These are phyloP conservation scores for Barnardius zonarius DNA, from an alignment of 2,113 vertebrate genomes.

Conservation along the genomic window DNA sequence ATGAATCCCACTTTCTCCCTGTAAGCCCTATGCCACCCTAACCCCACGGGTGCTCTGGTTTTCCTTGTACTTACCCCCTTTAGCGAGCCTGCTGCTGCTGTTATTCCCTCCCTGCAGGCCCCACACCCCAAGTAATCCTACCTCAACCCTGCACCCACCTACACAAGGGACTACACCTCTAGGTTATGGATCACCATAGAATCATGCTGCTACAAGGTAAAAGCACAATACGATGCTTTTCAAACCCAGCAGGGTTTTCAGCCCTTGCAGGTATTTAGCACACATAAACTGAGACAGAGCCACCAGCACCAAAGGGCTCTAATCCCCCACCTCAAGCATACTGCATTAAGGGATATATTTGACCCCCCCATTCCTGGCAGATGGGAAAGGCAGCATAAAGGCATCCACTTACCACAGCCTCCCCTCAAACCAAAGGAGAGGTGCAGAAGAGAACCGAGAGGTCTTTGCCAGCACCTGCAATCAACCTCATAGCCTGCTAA, in stretches of 20 bases:
- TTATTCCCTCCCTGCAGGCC: not conserved
- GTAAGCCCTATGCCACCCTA: not conserved
- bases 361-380: not conserved
- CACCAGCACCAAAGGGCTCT: no score
- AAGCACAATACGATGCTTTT: not conserved
- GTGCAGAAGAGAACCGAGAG: not conserved
- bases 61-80: not conserved
- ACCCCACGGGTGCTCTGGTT: fast-evolving
- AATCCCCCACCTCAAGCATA: not conserved
- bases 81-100: not conserved
- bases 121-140: not conserved
- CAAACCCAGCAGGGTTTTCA: not conserved
- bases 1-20: not conserved
- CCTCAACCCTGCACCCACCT: not conserved
- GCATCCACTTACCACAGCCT: not conserved
- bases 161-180: not conserved
- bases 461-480: not conserved
- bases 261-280: not conserved
- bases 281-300: not conserved
- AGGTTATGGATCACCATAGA: not conserved
- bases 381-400: not conserved
- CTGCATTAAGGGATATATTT: fast-evolving
- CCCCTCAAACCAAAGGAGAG: not conserved
- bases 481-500: not conserved
- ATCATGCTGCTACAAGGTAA: not conserved